Base-by-base conservation (phyloP, 2,888 invertebrate species). In the Lypha dubia region DNA sequence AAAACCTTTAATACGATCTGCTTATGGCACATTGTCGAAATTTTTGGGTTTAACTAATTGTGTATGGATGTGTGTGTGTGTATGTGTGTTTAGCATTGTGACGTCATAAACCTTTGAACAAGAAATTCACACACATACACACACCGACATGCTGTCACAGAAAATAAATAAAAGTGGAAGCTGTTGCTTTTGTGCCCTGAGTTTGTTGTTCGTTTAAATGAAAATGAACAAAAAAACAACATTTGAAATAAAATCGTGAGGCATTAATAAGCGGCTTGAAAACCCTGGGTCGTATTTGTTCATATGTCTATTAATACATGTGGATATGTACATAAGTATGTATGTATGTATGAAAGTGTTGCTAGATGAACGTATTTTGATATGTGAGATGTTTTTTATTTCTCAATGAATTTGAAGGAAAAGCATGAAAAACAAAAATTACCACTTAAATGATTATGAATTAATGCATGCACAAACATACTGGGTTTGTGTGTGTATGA, bases 1-100 rank as follows among this genome's bases (percentile, higher is more conserved):
- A 62, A 60, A 84, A 84, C 81, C 81, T 84, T 84, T 84, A 77
- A 84, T 79, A 79, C 63, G 81, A 81, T 84, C 81, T 84, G 84
- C 84, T 84, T 81, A 81, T 84, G 81, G 84, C 81, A 84, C 84
- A 81, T 84, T 60, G 20, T 20, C 20, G 22, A 74, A 74, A 53
- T 77, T 71, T n/a, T 65, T 75, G 51, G 63, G 81, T 49, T 67
- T 73, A 56, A 73, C 71, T 79, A 79, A 81, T 73, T 76, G 79
- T 84, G 56, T 80, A 65, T 17, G 51, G 63, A n/a, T n/a, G n/a
- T n/a, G n/a, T n/a, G 24, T 75, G 62, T 44, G 24, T 63, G 32
- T 71, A 60, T 51, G 49, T 68, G 80, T 60, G 46, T 22, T 22
- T 67, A 44, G 8, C 56, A 58, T 38, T 44, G 70, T 84, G 84